Conservation (phyloP, 35 echinoderm and acorn worm genomes). For the Patiria miniata region DNA sequence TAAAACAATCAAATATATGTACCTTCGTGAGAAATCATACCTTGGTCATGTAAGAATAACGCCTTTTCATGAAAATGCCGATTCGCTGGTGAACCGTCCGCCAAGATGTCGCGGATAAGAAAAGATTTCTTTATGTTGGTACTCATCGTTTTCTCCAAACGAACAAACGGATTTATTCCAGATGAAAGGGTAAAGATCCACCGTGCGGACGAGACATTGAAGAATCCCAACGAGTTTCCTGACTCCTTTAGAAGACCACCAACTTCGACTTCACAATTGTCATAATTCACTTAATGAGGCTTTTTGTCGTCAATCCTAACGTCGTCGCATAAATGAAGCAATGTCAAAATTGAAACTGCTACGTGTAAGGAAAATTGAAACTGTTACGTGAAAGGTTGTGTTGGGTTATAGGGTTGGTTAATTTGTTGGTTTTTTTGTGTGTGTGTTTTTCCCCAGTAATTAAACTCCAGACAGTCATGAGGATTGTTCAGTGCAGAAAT, state of each 20-base stretch:
- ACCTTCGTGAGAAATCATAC: too few species aligned
- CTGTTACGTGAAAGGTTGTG: too few species aligned
- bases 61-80: too few species aligned
- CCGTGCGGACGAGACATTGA: neutral
- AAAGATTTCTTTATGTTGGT: neutral
- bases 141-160: neutral
- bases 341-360: too few species aligned
- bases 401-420: too few species aligned
- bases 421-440: too few species aligned
- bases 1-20: too few species aligned
- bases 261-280: neutral
- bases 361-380: too few species aligned
- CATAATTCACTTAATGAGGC: neutral
- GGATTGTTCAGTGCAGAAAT: neutral
- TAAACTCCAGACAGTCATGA: neutral
- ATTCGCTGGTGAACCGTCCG: neutral
- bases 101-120: neutral
- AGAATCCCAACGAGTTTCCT: neutral
- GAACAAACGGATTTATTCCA: neutral
- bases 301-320: neutral
- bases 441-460: too few species aligned
- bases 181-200: neutral
- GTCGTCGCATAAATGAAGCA: too few species aligned
- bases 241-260: neutral
- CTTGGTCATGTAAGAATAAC: too few species aligned